These are phyloP conservation scores for Valencia hispanica DNA, from an alignment of 2,797 vertebrate species.

Conservation along the genomic window DNA sequence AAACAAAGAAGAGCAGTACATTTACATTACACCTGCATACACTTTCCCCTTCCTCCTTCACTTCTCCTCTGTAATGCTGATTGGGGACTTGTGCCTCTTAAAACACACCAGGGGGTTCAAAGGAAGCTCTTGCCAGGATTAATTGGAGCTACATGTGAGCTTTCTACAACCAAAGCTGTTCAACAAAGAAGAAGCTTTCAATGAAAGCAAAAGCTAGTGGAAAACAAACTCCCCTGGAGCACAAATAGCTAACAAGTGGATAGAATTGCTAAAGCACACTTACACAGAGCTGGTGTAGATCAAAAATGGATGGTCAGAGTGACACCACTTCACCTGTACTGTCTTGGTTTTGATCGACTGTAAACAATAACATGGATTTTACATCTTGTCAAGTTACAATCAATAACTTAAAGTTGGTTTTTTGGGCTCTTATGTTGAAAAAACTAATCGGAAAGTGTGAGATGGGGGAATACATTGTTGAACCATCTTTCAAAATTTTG, in stretches of 20 bases:
- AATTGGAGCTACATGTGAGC: constrained; percentile 53
- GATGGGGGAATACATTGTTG: too few species aligned
- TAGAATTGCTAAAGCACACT: constrained; percentile 35
- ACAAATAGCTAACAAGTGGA: constrained; percentile 29
- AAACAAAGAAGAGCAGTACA: constrained; percentile 47
- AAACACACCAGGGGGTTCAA: constrained; percentile 50
- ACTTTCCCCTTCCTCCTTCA: constrained; percentile 25
- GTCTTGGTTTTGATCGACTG: not conserved
- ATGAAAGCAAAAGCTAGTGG: constrained; percentile 10
- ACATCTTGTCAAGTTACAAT: not conserved
- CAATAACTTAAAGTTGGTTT: not conserved
- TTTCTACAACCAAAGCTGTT: constrained; percentile 34
- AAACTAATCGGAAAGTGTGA: not conserved
- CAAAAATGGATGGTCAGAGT: not conserved
- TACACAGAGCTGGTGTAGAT: not conserved
- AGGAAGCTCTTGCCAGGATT: constrained; percentile 45
- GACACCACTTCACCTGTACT: not conserved
- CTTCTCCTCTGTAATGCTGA: constrained; percentile 33
- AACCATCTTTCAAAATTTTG: not conserved
- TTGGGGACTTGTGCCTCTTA: constrained; percentile 46
- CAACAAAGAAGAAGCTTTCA: constrained; percentile 26
- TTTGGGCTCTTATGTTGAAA: not conserved
- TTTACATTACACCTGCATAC: constrained; percentile 61
- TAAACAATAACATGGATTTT: not conserved
- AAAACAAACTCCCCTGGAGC: constrained; percentile 36